phyloP scores from a whole-genome alignment of 1,140 invertebrate species.

The Neocloeon triangulifer region DNA sequence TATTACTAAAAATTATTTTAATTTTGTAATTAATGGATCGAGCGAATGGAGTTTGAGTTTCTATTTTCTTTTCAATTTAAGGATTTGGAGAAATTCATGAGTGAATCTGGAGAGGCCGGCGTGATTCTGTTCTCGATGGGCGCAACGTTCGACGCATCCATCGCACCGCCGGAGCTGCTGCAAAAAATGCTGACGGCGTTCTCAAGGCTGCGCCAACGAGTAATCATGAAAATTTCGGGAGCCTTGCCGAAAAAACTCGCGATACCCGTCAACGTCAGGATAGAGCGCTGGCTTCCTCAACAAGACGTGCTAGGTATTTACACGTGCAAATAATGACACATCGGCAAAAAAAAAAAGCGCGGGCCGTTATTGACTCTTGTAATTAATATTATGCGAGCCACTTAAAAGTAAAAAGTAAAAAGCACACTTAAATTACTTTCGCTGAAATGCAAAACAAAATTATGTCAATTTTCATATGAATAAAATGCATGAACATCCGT shows the following conservation, averaged over 20 bases:
- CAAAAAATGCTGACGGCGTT: slow-evolving; percentile 11
- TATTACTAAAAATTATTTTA: no score
- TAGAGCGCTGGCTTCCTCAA: slow-evolving; percentile 14
- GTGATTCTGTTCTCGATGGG: slow-evolving; percentile 16
- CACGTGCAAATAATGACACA: no score
- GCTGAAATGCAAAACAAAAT: background rate
- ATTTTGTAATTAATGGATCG: no score
- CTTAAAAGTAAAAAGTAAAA: no score
- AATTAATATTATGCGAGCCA: no score
- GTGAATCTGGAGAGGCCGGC: slow-evolving; percentile 13
- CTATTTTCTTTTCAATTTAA: slow-evolving; percentile 5
- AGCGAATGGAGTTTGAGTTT: no score
- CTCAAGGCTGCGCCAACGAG: slow-evolving; percentile 11
- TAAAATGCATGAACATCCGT: no score
- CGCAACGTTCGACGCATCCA: slow-evolving; percentile 15
- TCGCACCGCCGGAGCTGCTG: slow-evolving; percentile 12
- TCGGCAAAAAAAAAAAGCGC: no score
- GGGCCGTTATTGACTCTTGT: no score
- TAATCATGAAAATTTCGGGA: slow-evolving; percentile 15
- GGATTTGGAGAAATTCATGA: slow-evolving; percentile 13
- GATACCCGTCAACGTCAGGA: slow-evolving; percentile 13
- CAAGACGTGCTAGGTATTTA: slow-evolving; percentile 15
- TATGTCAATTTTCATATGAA: no score
- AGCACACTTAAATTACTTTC: slow-evolving; percentile 1
- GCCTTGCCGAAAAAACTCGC: slow-evolving; percentile 4